Evolutionary conservation across 2,888 invertebrate species (phyloP).

Genomic region (Ferdinandea cuprea): DNA sequence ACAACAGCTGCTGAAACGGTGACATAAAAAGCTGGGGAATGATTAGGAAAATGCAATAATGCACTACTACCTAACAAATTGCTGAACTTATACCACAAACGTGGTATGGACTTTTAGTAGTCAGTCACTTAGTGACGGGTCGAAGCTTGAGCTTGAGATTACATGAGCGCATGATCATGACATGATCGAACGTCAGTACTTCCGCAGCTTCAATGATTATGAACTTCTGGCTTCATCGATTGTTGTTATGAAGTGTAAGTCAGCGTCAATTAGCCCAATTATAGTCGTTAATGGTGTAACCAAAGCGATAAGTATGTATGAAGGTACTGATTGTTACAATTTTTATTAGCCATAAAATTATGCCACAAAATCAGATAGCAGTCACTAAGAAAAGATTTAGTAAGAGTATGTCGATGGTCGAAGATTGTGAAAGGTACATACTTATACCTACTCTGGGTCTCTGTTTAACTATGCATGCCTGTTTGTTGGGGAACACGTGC

Average conservation of each 20-base stretch:
- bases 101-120: conserved; percentile 10
- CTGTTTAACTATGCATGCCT: not conserved
- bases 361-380: conserved; percentile 29
- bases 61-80: conserved; percentile 68
- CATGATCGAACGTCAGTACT: conserved; percentile 37
- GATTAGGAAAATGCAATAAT: conserved; percentile 9
- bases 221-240: not conserved
- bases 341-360: conserved; percentile 46
- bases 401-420: not conserved
- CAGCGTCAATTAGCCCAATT: conserved; percentile 39
- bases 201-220: conserved; percentile 35
- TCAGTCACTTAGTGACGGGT: conserved; percentile 15
- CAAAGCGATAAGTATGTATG: not conserved
- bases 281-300: conserved; percentile 27
- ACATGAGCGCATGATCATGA: conserved; percentile 2
- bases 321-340: conserved; percentile 8
- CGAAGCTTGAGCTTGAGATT: conserved; percentile 17
- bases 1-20: conserved; percentile 2
- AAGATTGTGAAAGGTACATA: conserved; percentile 31
- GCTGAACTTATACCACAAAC: conserved; percentile 24
- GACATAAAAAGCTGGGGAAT: too few relatives aligned
- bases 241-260: conserved; percentile 15
- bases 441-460: not conserved
- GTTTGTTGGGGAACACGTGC: not conserved
- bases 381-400: conserved; percentile 22